These are phyloP conservation scores for Tethea ocularis DNA, from an alignment of 2,888 invertebrate genomes.

Conservation along the genomic window DNA sequence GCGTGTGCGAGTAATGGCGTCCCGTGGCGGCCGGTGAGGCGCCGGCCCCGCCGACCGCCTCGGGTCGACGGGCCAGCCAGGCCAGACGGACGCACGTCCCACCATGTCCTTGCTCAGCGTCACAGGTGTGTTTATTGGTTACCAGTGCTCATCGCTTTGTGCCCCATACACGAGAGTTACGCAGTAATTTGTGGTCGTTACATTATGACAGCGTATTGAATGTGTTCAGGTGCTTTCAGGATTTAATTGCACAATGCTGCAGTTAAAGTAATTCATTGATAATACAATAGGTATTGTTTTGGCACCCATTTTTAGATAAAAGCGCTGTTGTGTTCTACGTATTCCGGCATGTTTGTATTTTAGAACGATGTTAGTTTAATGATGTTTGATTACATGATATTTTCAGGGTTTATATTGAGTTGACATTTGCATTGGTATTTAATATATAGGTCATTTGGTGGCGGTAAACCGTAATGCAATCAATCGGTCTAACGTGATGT, in stretches of 20 bases:
- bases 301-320: background rate
- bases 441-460: background rate
- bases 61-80: slow-evolving; percentile 80
- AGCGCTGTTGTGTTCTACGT: background rate
- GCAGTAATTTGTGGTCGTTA: slow-evolving; percentile 59
- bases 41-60: slow-evolving; percentile 83
- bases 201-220: slow-evolving; percentile 60
- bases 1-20: slow-evolving; percentile 75
- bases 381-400: slow-evolving; percentile 51
- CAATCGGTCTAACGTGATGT: background rate
- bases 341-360: slow-evolving; percentile 28
- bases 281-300: background rate
- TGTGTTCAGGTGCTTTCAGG: slow-evolving; percentile 50
- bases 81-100: slow-evolving; percentile 68
- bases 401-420: slow-evolving; percentile 38
- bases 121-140: slow-evolving; percentile 73
- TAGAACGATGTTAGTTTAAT: slow-evolving; percentile 48
- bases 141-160: slow-evolving; percentile 55
- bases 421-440: slow-evolving; percentile 15
- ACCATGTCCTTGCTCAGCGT: slow-evolving; percentile 84
- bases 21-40: slow-evolving; percentile 83
- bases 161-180: slow-evolving; percentile 44
- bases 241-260: slow-evolving; percentile 3
- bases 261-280: background rate
- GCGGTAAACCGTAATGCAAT: background rate